These are phyloP conservation scores for Dasyprocta punctata DNA, from an alignment of 2,113 vertebrate genomes.

Conservation along the genomic window DNA sequence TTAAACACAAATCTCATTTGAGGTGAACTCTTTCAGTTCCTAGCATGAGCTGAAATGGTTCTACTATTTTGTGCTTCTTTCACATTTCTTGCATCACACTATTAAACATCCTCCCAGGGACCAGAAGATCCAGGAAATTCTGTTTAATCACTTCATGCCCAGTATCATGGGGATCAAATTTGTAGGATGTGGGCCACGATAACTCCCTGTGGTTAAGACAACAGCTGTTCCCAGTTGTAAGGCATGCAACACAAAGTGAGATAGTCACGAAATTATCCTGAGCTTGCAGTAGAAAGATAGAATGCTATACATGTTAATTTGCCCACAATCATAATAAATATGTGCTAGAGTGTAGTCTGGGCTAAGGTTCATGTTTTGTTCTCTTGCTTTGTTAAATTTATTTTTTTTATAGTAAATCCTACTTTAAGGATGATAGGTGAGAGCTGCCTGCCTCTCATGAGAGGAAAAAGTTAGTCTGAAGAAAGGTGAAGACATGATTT, in stretches of 20 bases:
- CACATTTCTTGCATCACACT: constrained; percentile 34
- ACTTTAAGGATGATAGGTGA: neutral
- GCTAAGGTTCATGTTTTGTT: neutral
- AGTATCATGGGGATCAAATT: constrained; percentile 1
- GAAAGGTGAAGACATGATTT: neutral
- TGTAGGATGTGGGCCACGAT: constrained; percentile 52
- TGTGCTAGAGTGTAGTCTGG: neutral
- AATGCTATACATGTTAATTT: neutral
- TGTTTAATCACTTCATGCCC: constrained; percentile 52
- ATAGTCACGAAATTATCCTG: constrained; percentile 6
- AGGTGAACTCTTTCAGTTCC: neutral
- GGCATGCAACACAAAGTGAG: constrained; percentile 4
- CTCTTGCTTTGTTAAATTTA: constrained; percentile 5
- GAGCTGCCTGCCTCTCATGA: neutral
- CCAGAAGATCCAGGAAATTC: constrained; percentile 23
- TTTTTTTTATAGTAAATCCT: neutral
- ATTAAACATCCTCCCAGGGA: constrained; percentile 51
- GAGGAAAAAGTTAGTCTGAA: neutral
- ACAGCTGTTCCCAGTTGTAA: constrained; percentile 56
- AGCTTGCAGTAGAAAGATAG: neutral
- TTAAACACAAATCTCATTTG: neutral
- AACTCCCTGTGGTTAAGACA: constrained; percentile 40
- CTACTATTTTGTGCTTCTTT: neutral
- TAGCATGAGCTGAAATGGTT: neutral
- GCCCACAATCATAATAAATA: neutral